Evolutionary conservation across 2,888 invertebrate genomes (phyloP), one percentile per base, ranked within the genome.

Genomic region (Taphrorychus bicolor): DNA sequence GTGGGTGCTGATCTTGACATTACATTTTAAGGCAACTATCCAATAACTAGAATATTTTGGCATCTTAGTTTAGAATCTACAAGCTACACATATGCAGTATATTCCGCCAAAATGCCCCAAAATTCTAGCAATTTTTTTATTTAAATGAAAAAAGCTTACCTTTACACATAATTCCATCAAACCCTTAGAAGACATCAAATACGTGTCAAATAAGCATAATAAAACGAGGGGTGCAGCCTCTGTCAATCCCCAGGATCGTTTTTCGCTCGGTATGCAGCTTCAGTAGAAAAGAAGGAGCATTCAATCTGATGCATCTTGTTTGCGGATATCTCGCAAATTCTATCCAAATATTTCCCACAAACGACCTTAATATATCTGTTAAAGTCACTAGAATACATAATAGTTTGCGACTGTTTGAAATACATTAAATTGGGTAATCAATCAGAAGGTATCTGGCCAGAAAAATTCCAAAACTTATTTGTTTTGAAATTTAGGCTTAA

Each of bases 201-300:
- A 72, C 75, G 73, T 69, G 78, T 79, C 79, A 79, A 73, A 77
- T 76, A 77, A 75, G 75, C 81, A 80, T 81, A 68, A 70, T 76
- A 74, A 59, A 71, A 71, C 66, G 64, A 69, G 65, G 69, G 69
- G 58, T 70, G 71, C 59, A 76, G 77, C 77, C 74, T 78, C 78
- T 86, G 87, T 87, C 87, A 87, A 86, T 87, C 87, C 75, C 87
- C 87, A 75, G 87, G 87, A 78, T 87, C 86, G 76, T 82, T 82
- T 73, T 80, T 81, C 65, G 81, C 81, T 78, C 82, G 48, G 63
- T 71, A 71, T 58, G 71, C 71, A 21, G 71, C 66, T 40, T 71
- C 71, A 53, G 71, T 71, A 4, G 71, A 64, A 52, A 71, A 71
- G 70, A 81, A 81, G 16, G 77, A 78, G 40, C 73, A 74, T 72